A percentile compares a stretch with the other conserved stretches of the same genome.
These are phyloP conservation scores for Gila robusta DNA, from an alignment of 2,797 vertebrate species.

Conservation along the genomic window DNA sequence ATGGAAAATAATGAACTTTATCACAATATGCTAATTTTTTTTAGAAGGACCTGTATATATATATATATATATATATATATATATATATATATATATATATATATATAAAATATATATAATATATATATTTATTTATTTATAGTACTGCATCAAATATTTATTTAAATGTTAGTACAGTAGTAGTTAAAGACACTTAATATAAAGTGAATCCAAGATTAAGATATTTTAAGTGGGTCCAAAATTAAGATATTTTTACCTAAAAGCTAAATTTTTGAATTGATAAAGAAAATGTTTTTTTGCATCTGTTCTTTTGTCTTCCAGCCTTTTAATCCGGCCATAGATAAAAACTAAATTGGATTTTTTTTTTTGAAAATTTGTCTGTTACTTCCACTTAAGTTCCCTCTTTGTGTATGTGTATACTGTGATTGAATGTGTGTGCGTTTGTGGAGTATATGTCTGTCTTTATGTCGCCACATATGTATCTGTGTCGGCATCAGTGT, in stretches of 20 bases:
- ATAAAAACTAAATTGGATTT: neutral
- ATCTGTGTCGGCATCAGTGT: slow-evolving; percentile 38
- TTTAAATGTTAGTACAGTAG: neutral
- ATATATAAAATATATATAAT: no score
- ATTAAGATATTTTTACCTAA: neutral
- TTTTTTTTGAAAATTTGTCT: neutral
- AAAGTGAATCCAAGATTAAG: neutral
- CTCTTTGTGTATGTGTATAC: neutral
- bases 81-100: no score
- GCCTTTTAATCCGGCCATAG: neutral
- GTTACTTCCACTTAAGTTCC: neutral
- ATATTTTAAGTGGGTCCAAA: neutral
- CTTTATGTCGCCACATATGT: slow-evolving; percentile 33
- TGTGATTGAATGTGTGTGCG: slow-evolving; percentile 13
- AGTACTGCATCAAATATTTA: neutral
- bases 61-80: no score
- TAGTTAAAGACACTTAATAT: neutral
- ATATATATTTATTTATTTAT: no score
- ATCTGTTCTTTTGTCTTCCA: neutral
- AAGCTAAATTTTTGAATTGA: neutral
- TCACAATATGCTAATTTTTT: no score
- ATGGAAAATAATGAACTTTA: no score
- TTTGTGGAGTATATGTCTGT: slow-evolving; percentile 3
- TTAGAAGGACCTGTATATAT: no score
- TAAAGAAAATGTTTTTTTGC: neutral